Conservation (phyloP, 2,888 invertebrate genomes). For the Folsomia candida region DNA sequence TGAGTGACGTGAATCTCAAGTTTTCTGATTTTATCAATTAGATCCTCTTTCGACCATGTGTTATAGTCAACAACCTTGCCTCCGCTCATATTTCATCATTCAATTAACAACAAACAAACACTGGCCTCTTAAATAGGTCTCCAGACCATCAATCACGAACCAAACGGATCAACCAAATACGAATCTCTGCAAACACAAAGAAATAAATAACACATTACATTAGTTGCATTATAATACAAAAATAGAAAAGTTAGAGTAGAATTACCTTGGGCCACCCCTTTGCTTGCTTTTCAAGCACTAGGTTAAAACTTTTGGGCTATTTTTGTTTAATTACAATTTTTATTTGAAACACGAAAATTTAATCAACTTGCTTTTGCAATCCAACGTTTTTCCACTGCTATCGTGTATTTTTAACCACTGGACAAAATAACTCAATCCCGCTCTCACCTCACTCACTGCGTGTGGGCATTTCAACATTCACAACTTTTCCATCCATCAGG, state of each 20-base stretch:
- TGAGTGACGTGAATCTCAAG: conserved; percentile 76
- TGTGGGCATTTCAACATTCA: too few species aligned
- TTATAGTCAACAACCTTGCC: conserved; percentile 26
- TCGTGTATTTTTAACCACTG: not conserved
- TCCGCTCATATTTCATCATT: not conserved
- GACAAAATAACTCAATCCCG: not conserved
- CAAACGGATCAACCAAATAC: too few species aligned
- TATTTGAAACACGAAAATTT: not conserved
- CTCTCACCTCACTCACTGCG: too few species aligned
- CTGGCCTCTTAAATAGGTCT: too few species aligned
- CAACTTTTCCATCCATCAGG: too few species aligned
- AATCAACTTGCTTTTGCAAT: not conserved
- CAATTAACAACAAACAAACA: too few species aligned
- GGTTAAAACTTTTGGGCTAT: too few species aligned
- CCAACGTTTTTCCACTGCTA: not conserved
- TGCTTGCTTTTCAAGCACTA: too few species aligned
- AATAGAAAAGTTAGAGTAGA: too few species aligned
- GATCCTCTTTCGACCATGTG: conserved; percentile 58
- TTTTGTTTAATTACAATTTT: not conserved
- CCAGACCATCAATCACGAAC: too few species aligned
- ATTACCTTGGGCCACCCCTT: too few species aligned
- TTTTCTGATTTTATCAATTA: conserved; percentile 69
- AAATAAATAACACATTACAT: not conserved
- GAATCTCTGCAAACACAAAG: not conserved
- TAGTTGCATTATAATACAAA: too few species aligned